Percentiles rank a stretch among this genome's conserved stretches.
phyloP scores from a whole-genome alignment of 2,797 vertebrate genomes.

The Sebastes matsubarae region DNA sequence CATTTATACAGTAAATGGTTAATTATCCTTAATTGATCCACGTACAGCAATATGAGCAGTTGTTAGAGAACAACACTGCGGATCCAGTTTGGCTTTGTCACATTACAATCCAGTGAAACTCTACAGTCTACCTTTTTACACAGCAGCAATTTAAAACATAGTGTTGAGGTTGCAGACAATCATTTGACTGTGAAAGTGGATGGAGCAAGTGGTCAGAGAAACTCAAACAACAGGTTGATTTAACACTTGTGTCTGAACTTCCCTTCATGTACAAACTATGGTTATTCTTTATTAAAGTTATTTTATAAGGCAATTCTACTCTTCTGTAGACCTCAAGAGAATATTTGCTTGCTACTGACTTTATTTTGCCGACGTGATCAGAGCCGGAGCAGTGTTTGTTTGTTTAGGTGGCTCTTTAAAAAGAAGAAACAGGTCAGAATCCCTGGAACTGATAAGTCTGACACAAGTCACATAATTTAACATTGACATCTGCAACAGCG shows the following conservation, averaged over 20 bases:
- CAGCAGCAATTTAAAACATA: neutral
- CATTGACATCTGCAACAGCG: constrained; percentile 49
- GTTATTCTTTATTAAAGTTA: constrained; percentile 13
- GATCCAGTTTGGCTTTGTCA: too few species aligned
- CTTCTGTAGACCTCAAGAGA: neutral
- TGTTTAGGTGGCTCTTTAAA: neutral
- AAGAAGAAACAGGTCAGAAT: constrained; percentile 14
- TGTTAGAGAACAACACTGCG: neutral
- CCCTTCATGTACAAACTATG: constrained; percentile 7
- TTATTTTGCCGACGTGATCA: constrained; percentile 10
- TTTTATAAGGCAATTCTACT: neutral
- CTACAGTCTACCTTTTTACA: neutral
- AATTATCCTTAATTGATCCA: neutral
- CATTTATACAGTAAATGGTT: neutral
- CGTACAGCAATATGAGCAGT: neutral
- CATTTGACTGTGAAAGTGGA: constrained; percentile 10
- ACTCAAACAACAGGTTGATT: constrained; percentile 17
- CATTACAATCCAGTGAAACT: neutral
- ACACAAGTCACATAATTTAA: constrained; percentile 23
- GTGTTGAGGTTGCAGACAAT: constrained; percentile 10
- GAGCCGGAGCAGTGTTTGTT: constrained; percentile 19
- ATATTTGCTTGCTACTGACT: neutral
- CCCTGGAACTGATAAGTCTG: constrained; percentile 18
- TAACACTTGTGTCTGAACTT: constrained; percentile 22
- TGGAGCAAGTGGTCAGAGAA: neutral